phyloP scores from a whole-genome alignment of 2,888 invertebrate species.

The Deilephila elpenor region DNA sequence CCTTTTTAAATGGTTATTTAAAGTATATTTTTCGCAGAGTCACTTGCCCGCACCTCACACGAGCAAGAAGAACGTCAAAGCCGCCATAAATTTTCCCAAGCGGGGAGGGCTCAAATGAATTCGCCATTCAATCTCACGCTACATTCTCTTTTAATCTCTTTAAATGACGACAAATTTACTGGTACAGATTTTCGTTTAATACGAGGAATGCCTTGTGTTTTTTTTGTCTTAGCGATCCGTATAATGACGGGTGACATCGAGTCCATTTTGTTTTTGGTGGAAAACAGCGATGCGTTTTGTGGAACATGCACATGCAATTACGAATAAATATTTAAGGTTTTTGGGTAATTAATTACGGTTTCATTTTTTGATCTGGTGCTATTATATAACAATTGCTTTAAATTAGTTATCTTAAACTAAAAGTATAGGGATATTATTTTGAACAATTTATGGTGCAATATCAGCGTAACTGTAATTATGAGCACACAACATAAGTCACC shows the following conservation, averaged over 20 bases:
- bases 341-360: too few species aligned
- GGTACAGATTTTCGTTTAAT: conserved; percentile 74
- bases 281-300: neutral
- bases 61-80: conserved; percentile 55
- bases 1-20: conserved; percentile 3
- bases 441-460: too few species aligned
- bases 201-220: conserved; percentile 55
- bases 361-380: too few species aligned
- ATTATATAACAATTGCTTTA: too few species aligned
- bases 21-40: conserved; percentile 20
- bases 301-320: neutral
- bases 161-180: conserved; percentile 80
- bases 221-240: conserved; percentile 19
- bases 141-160: conserved; percentile 81
- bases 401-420: too few species aligned
- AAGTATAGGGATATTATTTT: too few species aligned
- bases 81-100: conserved; percentile 67
- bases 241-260: neutral
- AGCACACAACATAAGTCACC: too few species aligned
- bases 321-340: too few species aligned
- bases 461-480: too few species aligned
- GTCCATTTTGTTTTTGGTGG: neutral
- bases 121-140: conserved; percentile 79
- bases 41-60: conserved; percentile 26
- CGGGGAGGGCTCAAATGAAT: conserved; percentile 69